phyloP scores from a whole-genome alignment of 2,888 invertebrate genomes.

The Emmelina monodactyla region DNA sequence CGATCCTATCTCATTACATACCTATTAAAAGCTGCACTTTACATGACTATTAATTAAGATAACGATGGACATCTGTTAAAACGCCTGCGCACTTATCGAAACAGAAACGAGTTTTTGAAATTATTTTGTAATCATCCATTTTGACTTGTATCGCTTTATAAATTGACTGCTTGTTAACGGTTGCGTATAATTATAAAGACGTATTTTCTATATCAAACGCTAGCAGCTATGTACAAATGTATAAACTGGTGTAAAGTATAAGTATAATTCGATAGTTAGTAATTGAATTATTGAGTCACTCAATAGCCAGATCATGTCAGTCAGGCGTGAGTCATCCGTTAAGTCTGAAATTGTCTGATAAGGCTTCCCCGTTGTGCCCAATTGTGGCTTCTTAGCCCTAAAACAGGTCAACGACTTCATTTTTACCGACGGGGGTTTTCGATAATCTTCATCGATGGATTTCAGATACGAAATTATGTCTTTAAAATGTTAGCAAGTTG shows the following conservation, averaged over 20 bases:
- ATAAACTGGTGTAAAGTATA: slow-evolving; percentile 1
- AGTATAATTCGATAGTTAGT: neutral
- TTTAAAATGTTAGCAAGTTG: slow-evolving; percentile 4
- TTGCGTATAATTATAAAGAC: no score
- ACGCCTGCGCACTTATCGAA: slow-evolving; percentile 26
- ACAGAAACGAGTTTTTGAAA: slow-evolving; percentile 11
- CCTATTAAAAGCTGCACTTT: slow-evolving; percentile 47
- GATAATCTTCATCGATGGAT: no score
- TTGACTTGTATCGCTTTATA: no score
- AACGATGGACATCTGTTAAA: slow-evolving; percentile 41
- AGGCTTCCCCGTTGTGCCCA: slow-evolving; percentile 45
- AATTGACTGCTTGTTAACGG: no score
- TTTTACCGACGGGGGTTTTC: no score
- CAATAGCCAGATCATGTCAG: neutral
- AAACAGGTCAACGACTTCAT: slow-evolving; percentile 25
- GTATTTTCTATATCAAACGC: no score
- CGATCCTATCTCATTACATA: slow-evolving; percentile 48
- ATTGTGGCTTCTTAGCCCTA: slow-evolving; percentile 46
- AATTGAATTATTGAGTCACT: neutral
- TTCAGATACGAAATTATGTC: slow-evolving; percentile 2
- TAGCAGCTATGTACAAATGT: no score
- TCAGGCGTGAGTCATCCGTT: neutral
- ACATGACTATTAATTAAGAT: slow-evolving; percentile 35
- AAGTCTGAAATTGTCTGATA: slow-evolving; percentile 20
- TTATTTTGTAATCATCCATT: no score